Conservation (phyloP, 2,888 invertebrate genomes). For the Strigamia transsilvanica region DNA sequence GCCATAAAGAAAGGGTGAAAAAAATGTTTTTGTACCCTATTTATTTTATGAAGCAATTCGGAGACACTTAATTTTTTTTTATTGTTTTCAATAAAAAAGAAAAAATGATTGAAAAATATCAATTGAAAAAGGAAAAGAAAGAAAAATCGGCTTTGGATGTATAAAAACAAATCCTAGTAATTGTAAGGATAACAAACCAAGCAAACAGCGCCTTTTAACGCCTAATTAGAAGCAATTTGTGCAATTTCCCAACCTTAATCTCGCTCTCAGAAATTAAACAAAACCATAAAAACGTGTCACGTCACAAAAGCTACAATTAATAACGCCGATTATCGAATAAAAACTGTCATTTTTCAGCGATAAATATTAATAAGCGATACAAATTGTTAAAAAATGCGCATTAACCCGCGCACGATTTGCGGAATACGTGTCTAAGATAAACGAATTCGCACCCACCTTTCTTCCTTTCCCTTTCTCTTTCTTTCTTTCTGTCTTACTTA, state of each 20-base stretch:
- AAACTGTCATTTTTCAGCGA: neutral
- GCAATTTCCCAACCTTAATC: neutral
- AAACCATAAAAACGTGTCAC: neutral
- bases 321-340: neutral
- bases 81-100: neutral
- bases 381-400: neutral
- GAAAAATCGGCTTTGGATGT: neutral
- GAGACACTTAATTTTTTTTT: neutral
- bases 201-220: slow-evolving; percentile 25
- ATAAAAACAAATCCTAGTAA: neutral
- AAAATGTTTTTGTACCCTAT: neutral
- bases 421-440: neutral
- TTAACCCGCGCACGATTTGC: neutral
- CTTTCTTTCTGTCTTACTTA: no score
- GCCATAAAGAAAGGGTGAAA: neutral
- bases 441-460: neutral
- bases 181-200: neutral
- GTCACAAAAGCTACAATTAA: slow-evolving; percentile 14
- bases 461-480: no score
- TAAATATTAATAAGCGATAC: neutral
- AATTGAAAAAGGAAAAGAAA: neutral
- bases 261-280: neutral
- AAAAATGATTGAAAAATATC: neutral
- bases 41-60: slow-evolving; percentile 28
- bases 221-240: slow-evolving; percentile 38